Evolutionary conservation across 2,113 vertebrate species (phyloP), one percentile per base, ranked within the genome.

Genomic region (Ceuthmochares aereus): DNA sequence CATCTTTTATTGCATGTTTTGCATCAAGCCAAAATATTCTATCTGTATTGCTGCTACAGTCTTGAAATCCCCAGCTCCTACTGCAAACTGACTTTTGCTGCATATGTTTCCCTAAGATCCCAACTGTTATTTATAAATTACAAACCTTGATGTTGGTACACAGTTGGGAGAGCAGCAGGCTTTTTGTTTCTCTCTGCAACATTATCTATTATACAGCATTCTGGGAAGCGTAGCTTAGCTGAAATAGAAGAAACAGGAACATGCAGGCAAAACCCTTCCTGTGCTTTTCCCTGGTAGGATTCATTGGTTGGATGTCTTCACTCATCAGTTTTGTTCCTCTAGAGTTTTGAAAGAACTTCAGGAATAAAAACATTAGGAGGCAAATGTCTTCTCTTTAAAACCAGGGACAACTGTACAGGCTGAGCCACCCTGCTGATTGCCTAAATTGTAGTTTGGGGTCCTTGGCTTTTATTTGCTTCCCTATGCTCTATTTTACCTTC

Each of bases 401-500:
- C 1, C 4, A 68, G 59, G 77, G 42, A 30, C 51, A 62, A 22
- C 12, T 43, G 69, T 26, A 14, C 26, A 67, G 83, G 43, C 66
- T 56, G 55, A 93, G 63, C 55, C 51, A 55, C 25, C 54, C 80
- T 91, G 66, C 52, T 81, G 83, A 17, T 59, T 59, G 73, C 62
- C 54, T 87, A 42, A 87, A 84, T 73, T 43, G 34, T 74, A 64
- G 74, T 64, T 69, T 0, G 3, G 29, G 66, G 47, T 75, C n/a
- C 56, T 85, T 64, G 66, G 63, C 45, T 83, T 90, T 73, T 67
- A 4, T 42, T 8, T 73, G 17, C 37, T 27, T 94, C 60, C 62
- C 77, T 75, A 30, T n/a, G 56, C 66, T 90, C 86, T 60, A 5
- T 85, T 89, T 91, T 91, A 68, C 74, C 63, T 90, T 88, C 70